These are phyloP conservation scores for Callocephalon fimbriatum DNA, from an alignment of 2,113 vertebrate genomes.

Conservation along the genomic window DNA sequence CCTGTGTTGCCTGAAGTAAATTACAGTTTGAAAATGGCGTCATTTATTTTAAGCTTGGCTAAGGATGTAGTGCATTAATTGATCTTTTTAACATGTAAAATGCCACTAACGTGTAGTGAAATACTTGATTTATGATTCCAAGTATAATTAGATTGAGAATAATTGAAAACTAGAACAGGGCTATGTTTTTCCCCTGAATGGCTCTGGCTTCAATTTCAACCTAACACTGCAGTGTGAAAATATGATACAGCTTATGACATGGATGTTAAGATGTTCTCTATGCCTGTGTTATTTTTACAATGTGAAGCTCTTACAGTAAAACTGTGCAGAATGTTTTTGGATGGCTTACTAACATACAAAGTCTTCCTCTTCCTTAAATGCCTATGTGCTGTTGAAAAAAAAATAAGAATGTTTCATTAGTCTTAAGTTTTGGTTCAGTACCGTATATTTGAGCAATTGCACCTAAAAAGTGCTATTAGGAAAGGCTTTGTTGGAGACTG, in stretches of 20 bases:
- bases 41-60: conserved; percentile 13
- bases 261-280: not conserved
- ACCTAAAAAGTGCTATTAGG: not conserved
- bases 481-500: not conserved
- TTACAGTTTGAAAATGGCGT: conserved; percentile 10
- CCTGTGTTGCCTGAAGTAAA: conserved; percentile 18
- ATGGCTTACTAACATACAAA: not conserved
- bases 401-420: not conserved
- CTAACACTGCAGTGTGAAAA: not conserved
- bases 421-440: not conserved
- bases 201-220: conserved; percentile 3
- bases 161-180: not conserved
- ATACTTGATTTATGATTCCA: not conserved
- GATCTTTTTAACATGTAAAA: conserved; percentile 8
- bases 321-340: not conserved
- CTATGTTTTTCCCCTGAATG: not conserved
- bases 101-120: not conserved
- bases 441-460: not conserved
- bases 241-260: not conserved
- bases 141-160: not conserved
- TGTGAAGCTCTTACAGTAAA: not conserved
- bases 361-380: not conserved
- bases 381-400: not conserved
- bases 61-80: not conserved
- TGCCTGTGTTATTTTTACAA: not conserved